Evolutionary conservation across 2,797 vertebrate genomes (phyloP).

Genomic region (Siniperca undulata): DNA sequence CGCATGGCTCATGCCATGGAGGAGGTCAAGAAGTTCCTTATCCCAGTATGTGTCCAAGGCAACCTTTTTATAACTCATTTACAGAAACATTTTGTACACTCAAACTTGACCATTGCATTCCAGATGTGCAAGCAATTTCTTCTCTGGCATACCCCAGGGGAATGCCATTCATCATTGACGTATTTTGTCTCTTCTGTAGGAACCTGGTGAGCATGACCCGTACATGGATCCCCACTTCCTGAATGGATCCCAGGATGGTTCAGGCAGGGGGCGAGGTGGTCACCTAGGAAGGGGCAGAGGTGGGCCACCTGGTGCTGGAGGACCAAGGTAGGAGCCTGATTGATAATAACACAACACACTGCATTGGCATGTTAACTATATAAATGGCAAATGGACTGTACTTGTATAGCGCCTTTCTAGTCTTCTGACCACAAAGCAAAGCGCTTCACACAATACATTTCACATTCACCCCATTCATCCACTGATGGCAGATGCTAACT

Average conservation of each 20-base stretch:
- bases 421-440: too few relatives aligned
- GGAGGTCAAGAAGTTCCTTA: conserved; percentile 98
- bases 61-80: too few relatives aligned
- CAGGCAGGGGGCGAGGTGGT: conserved; percentile 90
- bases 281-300: conserved; percentile 92
- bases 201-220: conserved; percentile 95
- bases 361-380: not conserved
- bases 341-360: not conserved
- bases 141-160: not conserved
- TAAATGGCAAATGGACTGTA: too few relatives aligned
- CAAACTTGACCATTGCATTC: not conserved
- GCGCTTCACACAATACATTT: too few relatives aligned
- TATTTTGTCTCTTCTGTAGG: conserved; percentile 75
- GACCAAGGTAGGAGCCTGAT: conserved; percentile 86
- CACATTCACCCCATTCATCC: too few relatives aligned
- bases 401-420: too few relatives aligned
- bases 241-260: conserved; percentile 93
- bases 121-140: rapidly evolving
- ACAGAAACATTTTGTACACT: not conserved
- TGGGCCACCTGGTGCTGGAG: conserved; percentile 90
- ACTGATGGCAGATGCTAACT: too few relatives aligned
- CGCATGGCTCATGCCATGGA: conserved; percentile 99
- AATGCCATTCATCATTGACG: not conserved
- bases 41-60: conserved; percentile 87
- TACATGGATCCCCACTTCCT: conserved; percentile 96